phyloP scores from a whole-genome alignment of 2,113 vertebrate genomes.

The Pteropus alecto region DNA sequence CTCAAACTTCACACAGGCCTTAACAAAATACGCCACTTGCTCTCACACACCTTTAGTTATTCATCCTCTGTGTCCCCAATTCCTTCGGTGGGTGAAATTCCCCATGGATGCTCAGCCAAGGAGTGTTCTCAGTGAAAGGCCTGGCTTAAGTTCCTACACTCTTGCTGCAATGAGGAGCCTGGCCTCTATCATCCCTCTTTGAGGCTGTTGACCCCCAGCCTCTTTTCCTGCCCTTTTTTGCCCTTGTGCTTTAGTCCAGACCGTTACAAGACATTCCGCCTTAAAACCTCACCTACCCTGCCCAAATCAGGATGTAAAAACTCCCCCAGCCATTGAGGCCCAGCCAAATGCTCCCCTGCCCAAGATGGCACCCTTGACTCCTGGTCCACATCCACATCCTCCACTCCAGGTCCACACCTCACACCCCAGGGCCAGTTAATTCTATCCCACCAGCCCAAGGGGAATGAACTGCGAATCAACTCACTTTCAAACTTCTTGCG shows the following conservation, averaged over 20 bases:
- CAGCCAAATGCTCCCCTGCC: background rate
- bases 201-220: background rate
- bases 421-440: background rate
- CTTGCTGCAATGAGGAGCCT: background rate
- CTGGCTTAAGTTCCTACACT: background rate
- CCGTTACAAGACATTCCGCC: background rate
- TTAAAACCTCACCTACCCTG: background rate
- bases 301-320: background rate
- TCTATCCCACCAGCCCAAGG: background rate
- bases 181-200: no score
- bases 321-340: background rate
- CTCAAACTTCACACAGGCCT: background rate
- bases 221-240: background rate
- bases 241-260: background rate
- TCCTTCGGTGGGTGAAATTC: background rate
- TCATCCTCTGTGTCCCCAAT: background rate
- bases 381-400: accelerated
- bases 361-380: background rate
- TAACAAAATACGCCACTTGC: background rate
- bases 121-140: background rate
- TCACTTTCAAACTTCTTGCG: background rate
- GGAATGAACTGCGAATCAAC: no score
- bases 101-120: background rate
- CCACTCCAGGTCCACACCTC: background rate
- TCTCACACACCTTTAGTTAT: background rate